Conservation (phyloP, 2,888 invertebrate genomes). For the Leptura quadrifasciata region DNA sequence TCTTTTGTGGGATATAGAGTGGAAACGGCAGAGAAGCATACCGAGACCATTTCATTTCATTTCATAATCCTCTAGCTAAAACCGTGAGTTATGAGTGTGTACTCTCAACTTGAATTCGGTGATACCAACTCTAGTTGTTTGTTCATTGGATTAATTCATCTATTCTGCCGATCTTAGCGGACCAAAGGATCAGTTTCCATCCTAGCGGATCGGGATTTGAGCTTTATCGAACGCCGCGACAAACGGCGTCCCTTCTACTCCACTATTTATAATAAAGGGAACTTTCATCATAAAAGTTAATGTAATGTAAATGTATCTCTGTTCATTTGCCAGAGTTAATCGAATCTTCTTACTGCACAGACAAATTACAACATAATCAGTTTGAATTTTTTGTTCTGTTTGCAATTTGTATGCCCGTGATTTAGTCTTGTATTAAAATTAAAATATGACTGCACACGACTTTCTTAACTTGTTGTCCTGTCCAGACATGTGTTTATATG, state of each 20-base stretch:
- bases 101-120: slow-evolving; percentile 60
- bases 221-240: slow-evolving; percentile 29
- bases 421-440: no score
- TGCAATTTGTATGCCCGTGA: no score
- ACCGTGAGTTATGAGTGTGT: slow-evolving; percentile 62
- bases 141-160: slow-evolving; percentile 61
- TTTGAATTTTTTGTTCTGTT: no score
- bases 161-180: slow-evolving; percentile 58
- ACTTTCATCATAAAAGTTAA: not conserved
- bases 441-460: no score
- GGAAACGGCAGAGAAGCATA: slow-evolving; percentile 16
- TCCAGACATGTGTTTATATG: no score
- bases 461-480: no score
- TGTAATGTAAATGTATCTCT: not conserved
- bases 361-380: no score
- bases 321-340: not conserved
- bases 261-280: slow-evolving; percentile 1
- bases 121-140: slow-evolving; percentile 57
- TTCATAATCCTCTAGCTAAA: slow-evolving; percentile 54
- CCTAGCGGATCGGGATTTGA: not conserved
- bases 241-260: not conserved
- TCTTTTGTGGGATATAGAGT: slow-evolving; percentile 6
- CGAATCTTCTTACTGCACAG: no score
- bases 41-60: slow-evolving; percentile 41
- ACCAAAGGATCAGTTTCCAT: slow-evolving; percentile 49